These are phyloP conservation scores for Terebella lapidaria DNA, from an alignment of 2,888 invertebrate genomes.

Conservation along the genomic window DNA sequence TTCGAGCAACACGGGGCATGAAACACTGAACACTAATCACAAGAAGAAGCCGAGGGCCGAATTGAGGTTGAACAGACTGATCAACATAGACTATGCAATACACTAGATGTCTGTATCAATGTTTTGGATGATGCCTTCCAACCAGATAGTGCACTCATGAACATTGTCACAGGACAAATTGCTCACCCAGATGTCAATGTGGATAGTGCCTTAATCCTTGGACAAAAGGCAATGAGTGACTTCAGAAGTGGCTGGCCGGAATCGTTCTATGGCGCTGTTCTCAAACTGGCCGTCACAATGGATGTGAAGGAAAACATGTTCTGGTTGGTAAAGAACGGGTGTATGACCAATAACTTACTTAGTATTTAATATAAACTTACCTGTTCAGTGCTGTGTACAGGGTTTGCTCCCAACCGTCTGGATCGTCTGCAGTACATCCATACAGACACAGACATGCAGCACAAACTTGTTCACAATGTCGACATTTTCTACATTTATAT, in stretches of 20 bases:
- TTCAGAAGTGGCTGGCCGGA: constrained; percentile 6
- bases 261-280: constrained; percentile 3
- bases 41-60: constrained; percentile 1
- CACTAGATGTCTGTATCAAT: constrained; percentile 8
- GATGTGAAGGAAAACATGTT: constrained; percentile 7
- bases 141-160: constrained; percentile 12
- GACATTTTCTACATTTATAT: too few relatives aligned
- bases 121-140: constrained; percentile 10
- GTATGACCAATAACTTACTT: constrained; percentile 7
- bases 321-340: constrained; percentile 5
- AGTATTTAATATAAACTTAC: too few relatives aligned
- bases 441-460: too few relatives aligned
- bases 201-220: constrained; percentile 5
- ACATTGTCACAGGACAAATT: constrained; percentile 13
- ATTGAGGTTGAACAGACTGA: constrained; percentile 1
- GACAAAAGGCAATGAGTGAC: not conserved
- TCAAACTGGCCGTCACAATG: constrained; percentile 3
- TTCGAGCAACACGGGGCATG: not conserved
- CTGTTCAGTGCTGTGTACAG: too few relatives aligned
- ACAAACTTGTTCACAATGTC: too few relatives aligned
- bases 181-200: constrained; percentile 8
- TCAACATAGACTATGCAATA: constrained; percentile 1
- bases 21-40: too few relatives aligned
- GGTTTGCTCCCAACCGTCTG: too few relatives aligned
- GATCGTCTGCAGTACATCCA: too few relatives aligned